Evolutionary conservation across 2,113 vertebrate genomes (phyloP).

Genomic region (Girardinichthys multiradiatus): DNA sequence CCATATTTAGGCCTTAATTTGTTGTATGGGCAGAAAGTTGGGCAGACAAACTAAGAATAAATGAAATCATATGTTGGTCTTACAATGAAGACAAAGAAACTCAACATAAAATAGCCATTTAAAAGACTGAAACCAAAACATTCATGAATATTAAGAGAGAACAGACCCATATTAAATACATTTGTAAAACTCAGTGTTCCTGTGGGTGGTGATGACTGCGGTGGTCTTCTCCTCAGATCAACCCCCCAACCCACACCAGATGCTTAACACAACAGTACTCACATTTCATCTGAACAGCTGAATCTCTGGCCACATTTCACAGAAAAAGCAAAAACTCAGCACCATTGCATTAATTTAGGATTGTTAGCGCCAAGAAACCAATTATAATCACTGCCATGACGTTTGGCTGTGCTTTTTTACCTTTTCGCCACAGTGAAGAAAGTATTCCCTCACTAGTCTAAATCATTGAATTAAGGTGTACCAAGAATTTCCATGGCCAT

Average conservation of each 20-base stretch:
- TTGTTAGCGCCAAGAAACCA: not conserved
- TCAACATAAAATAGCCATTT: conserved; percentile 43
- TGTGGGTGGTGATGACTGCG: conserved; percentile 1
- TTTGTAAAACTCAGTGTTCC: conserved; percentile 4
- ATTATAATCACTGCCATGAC: not conserved
- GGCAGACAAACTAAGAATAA: not conserved
- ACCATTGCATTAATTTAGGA: conserved; percentile 5
- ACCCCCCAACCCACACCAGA: not conserved
- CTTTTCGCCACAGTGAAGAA: not conserved
- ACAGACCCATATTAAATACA: not conserved
- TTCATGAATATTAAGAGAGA: conserved; percentile 41
- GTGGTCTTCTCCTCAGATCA: conserved; percentile 1
- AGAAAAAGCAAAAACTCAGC: conserved; percentile 12
- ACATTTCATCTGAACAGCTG: conserved; percentile 33
- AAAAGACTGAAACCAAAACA: conserved; percentile 13
- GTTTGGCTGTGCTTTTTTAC: conserved; percentile 3
- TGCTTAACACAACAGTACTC: conserved; percentile 19
- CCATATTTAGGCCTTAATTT: not conserved
- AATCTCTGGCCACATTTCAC: not conserved
- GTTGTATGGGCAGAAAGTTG: not conserved
- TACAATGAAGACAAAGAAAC: not conserved
- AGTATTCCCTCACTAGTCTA: not conserved
- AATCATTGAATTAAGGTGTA: not conserved
- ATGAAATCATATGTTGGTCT: not conserved
- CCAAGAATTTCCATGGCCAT: not conserved